Conservation (phyloP, 2,888 invertebrate species). For the Hydriomena furcata region DNA sequence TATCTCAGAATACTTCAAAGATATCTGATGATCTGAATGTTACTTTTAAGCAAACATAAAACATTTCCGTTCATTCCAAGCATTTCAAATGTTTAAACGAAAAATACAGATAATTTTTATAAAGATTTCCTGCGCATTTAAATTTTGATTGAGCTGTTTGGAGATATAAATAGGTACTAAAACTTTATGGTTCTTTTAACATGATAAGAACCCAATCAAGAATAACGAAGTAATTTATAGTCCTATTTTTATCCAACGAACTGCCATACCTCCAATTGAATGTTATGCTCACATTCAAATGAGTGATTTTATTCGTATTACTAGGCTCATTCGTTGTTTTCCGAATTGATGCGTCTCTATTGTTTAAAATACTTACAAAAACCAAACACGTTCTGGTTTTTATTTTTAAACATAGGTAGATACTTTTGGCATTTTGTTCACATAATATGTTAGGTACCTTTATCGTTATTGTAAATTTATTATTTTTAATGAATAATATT, state of each 20-base stretch:
- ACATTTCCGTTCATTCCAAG: conserved; percentile 2
- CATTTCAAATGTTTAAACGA: conserved; percentile 2
- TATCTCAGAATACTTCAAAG: conserved; percentile 21
- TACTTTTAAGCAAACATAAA: conserved; percentile 6
- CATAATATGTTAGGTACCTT: neutral
- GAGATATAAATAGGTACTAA: too few species aligned
- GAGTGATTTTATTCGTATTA: neutral
- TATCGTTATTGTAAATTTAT: too few species aligned
- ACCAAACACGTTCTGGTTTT: conserved; percentile 10
- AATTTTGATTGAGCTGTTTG: neutral
- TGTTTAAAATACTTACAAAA: conserved; percentile 12
- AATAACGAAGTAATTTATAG: too few species aligned
- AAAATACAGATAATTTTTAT: neutral
- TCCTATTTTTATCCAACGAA: too few species aligned
- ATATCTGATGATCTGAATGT: neutral
- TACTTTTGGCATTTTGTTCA: neutral
- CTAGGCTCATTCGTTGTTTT: conserved; percentile 14
- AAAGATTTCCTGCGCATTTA: neutral
- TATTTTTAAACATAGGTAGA: neutral
- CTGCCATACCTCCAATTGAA: conserved; percentile 1
- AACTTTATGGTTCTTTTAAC: too few species aligned
- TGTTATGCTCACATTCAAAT: neutral
- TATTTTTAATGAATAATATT: too few species aligned
- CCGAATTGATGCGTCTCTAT: neutral
- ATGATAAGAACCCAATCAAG: too few species aligned